These are phyloP conservation scores for Araneus ventricosus DNA, from an alignment of 1,140 invertebrate genomes.

Conservation along the genomic window DNA sequence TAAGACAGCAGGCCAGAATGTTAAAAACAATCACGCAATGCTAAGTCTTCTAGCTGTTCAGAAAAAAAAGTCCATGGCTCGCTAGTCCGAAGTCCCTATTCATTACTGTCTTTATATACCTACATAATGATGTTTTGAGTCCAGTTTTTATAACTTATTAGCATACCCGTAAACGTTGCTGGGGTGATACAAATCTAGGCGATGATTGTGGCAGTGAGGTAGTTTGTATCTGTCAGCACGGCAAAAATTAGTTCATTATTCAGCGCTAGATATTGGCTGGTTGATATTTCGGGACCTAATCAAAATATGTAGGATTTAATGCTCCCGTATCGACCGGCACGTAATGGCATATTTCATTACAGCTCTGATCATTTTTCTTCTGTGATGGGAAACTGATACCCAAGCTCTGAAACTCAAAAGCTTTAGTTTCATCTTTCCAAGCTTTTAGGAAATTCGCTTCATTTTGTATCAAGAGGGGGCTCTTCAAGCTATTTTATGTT, in stretches of 20 bases:
- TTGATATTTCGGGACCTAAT: slow-evolving; percentile 29
- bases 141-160: slow-evolving; percentile 42
- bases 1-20: slow-evolving; percentile 13
- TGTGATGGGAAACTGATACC: slow-evolving; percentile 20
- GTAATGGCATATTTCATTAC: slow-evolving; percentile 30
- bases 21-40: slow-evolving; percentile 46
- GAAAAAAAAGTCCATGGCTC: background rate
- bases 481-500: background rate
- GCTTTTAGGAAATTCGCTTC: slow-evolving; percentile 6
- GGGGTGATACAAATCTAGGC: background rate
- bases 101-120: slow-evolving; percentile 10
- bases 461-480: background rate
- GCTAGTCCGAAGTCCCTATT: background rate
- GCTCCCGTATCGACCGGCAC: background rate
- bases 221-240: background rate
- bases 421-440: slow-evolving; percentile 19
- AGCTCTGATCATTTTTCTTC: slow-evolving; percentile 33
- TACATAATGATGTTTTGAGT: slow-evolving; percentile 33
- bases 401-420: slow-evolving; percentile 8
- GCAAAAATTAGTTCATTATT: slow-evolving; percentile 32
- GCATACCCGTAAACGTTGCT: background rate
- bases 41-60: background rate
- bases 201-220: background rate
- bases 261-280: slow-evolving; percentile 27
- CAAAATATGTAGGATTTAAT: slow-evolving; percentile 31